Base-by-base conservation (phyloP, 2,888 invertebrate genomes). In the Horisme vitalbata region DNA sequence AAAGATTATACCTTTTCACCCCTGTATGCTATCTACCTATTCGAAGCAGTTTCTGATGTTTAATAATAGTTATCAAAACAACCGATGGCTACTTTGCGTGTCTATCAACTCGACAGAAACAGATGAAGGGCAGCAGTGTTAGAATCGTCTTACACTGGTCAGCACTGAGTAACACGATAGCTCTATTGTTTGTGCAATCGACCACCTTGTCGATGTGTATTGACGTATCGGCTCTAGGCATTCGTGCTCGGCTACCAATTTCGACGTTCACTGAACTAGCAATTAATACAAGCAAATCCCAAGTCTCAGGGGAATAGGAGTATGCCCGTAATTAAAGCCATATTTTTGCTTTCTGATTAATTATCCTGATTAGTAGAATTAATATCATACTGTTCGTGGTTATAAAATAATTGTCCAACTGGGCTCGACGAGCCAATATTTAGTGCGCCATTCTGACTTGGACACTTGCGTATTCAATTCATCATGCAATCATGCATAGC, bases 221-320 rank as follows among this genome's bases (percentile, higher is more conserved):
- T n/a, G 10, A 33, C 10, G 21, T 34, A 37, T 43, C 20, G 4
- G 23, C n/a, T 23, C 23, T 23, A 7, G 28, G 18, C n/a, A n/a
- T n/a, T n/a, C n/a, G n/a, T 35, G 28, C 35, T 36, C 30, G n/a
- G 20, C 35, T 14, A 41, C 48, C 54, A 59, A 59, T 59, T 56
- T 56, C 52, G 35, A 44, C 44, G 49, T 45, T 43, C 51, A 47
- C 21, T 53, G 52, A 51, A 38, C 45, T 43, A 37, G 33, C 33
- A 39, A 53, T 52, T 54, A 49, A 43, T 52, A 39, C 47, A 32
- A 24, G 50, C 45, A 47, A 43, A 31, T 48, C 32, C 37, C 33
- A 44, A 50, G 38, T 43, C 41, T 52, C 41, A 21, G 45, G 28
- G 32, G 44, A 26, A 34, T 37, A 28, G 9, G 31, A 32, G 14